phyloP scores from a whole-genome alignment of 2,113 vertebrate genomes.

The Blennius ocellaris region DNA sequence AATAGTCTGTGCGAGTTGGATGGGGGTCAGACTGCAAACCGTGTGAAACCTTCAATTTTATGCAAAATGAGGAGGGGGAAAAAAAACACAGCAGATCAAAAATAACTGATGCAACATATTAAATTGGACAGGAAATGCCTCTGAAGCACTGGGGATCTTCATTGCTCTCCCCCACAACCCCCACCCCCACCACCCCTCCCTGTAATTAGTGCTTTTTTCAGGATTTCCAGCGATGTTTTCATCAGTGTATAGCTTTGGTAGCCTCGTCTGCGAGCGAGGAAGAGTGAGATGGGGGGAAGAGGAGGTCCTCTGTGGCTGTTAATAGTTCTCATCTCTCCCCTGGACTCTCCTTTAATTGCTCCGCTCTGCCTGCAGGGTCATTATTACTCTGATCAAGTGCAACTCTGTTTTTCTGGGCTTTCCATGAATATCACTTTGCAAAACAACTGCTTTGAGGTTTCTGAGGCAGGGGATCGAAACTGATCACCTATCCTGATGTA shows the following conservation, averaged over 20 bases:
- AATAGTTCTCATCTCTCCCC: slow-evolving; percentile 81
- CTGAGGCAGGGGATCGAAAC: slow-evolving; percentile 56
- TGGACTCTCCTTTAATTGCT: slow-evolving; percentile 80
- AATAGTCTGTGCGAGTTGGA: slow-evolving; percentile 38
- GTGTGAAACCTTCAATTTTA: slow-evolving; percentile 52
- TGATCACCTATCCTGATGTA: slow-evolving; percentile 59
- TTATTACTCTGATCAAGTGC: slow-evolving; percentile 80
- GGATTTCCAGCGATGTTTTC: slow-evolving; percentile 72
- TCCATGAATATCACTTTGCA: slow-evolving; percentile 77
- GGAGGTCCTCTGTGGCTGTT: slow-evolving; percentile 77
- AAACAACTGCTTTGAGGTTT: slow-evolving; percentile 77
- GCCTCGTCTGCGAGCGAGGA: slow-evolving; percentile 41
- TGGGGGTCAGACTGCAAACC: slow-evolving; percentile 44
- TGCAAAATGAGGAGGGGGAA: slow-evolving; percentile 43
- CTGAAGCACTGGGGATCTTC: slow-evolving; percentile 69
- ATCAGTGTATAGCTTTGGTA: slow-evolving; percentile 65
- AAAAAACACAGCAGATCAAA: slow-evolving; percentile 67
- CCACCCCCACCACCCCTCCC: slow-evolving; percentile 11
- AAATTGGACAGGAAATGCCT: slow-evolving; percentile 79
- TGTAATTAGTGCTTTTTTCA: slow-evolving; percentile 77
- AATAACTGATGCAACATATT: slow-evolving; percentile 80
- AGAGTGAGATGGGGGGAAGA: slow-evolving; percentile 44
- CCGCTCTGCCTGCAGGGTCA: slow-evolving; percentile 79
- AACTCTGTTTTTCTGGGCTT: slow-evolving; percentile 72
- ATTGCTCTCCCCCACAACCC: slow-evolving; percentile 27